Conservation (phyloP, 2,113 vertebrate genomes). For the Saguinus imperator region DNA sequence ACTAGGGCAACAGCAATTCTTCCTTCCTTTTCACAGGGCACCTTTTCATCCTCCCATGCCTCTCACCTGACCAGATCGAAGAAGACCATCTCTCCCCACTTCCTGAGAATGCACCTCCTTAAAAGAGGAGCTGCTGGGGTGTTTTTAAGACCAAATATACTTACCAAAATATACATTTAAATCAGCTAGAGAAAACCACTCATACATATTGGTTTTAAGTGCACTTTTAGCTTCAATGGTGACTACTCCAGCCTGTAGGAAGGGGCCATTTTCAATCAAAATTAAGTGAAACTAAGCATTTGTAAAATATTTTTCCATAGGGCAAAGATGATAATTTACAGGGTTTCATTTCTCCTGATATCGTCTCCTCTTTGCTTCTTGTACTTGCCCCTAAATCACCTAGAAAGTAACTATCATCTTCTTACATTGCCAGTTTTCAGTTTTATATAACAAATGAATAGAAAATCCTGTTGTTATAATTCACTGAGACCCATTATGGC, state of each 20-base stretch:
- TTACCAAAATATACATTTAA: slow-evolving; percentile 5
- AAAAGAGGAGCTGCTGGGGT: neutral
- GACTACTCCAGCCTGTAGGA: neutral
- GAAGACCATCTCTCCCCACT: neutral
- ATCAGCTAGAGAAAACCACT: neutral
- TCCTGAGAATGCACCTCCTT: neutral
- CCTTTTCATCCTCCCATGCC: neutral
- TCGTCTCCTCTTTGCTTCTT: neutral
- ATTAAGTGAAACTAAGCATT: slow-evolving; percentile 37
- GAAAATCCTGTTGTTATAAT: slow-evolving; percentile 9
- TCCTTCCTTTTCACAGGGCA: neutral
- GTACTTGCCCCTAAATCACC: neutral
- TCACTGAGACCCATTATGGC: slow-evolving; percentile 32
- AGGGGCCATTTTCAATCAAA: slow-evolving; percentile 2
- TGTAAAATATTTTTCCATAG: slow-evolving; percentile 17
- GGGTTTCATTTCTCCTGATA: neutral
- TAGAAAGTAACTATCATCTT: slow-evolving; percentile 35
- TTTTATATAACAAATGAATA: neutral
- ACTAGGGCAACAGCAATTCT: neutral
- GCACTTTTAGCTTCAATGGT: neutral
- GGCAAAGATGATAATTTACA: neutral
- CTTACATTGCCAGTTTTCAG: neutral
- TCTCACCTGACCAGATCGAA: neutral
- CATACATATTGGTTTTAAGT: neutral
- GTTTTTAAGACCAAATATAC: neutral